Base-by-base conservation (phyloP, 1,140 invertebrate genomes). In the Pararge aegeria region DNA sequence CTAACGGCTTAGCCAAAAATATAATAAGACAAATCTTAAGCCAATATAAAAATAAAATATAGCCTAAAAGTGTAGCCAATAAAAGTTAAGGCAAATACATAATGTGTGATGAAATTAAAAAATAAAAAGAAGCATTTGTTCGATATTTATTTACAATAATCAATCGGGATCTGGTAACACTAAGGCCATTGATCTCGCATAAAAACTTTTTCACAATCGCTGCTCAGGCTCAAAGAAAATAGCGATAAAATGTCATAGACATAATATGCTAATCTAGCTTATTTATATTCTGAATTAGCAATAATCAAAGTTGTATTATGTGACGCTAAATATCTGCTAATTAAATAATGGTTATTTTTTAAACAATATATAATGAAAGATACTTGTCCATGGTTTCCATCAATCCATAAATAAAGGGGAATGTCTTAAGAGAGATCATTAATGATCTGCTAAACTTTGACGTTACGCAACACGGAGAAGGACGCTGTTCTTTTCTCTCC, bases 81-180 rank as follows among this genome's bases (percentile, higher is more conserved):
- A 69, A 55, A 72, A 64, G 60, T 64, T 70, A 62, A 52, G 60
- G 53, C 58, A 44, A 18, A 30, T 66, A 72, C 44, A 55, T 68
- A 58, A 61, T 62, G 42, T 70, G 75, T 74, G 66, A 75, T 75
- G 70, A 72, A 64, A 75, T 64, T 64, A 74, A 68, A 69, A 71
- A 73, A 66, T 24, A 24, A 73, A 61, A 77, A 75, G 72, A 73
- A 75, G 66, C 67, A 34, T 71, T 57, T 67, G 56, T 55, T 48
- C 48, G 59, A 66, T 80, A 80, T 78, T 70, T 85, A 83, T 85
- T 78, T 85, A 85, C 82, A 85, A 73, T 73, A 70, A 38, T 53
- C 60, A 53, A 68, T 46, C 42, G 64, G 67, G 70, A 73, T 73
- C 73, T 65, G 70, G 70, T 73, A 81, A 83, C 78, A 70, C 66